Conservation (phyloP, 1,140 invertebrate species). For the Galendromus occidentalis region DNA sequence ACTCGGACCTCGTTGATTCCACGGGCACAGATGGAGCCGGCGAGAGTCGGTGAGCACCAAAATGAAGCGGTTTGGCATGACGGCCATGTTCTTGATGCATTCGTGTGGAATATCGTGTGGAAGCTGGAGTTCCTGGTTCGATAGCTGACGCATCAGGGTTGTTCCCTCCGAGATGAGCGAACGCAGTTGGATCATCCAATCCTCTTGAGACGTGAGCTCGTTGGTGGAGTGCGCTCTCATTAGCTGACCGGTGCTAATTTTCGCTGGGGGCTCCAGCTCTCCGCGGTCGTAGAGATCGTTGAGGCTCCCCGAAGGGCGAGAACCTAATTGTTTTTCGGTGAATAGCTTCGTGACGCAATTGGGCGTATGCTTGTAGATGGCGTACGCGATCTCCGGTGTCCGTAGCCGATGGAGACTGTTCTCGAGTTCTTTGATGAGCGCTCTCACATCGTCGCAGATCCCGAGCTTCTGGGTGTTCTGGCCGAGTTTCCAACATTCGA, state of each 20-base stretch:
- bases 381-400: background rate
- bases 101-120: constrained; percentile 3
- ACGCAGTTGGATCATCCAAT: constrained; percentile 3
- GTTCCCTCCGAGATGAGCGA: constrained; percentile 7
- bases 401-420: background rate
- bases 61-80: background rate
- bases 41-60: background rate
- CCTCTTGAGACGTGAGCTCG: background rate
- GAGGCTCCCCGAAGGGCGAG: background rate
- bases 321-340: background rate
- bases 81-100: background rate
- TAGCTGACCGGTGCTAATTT: background rate
- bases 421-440: background rate
- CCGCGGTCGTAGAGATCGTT: constrained; percentile 4
- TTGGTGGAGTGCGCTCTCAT: background rate
- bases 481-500: constrained; percentile 6
- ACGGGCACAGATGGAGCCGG: constrained; percentile 4
- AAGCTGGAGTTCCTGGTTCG: constrained; percentile 6
- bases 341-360: constrained; percentile 7
- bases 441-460: constrained; percentile 2
- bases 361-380: background rate
- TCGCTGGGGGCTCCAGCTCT: background rate
- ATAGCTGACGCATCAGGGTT: constrained; percentile 1
- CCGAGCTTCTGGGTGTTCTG: background rate
- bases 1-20: background rate